These are phyloP conservation scores for Rhynchotus rufescens DNA, from an alignment of 2,797 vertebrate species.

Conservation along the genomic window DNA sequence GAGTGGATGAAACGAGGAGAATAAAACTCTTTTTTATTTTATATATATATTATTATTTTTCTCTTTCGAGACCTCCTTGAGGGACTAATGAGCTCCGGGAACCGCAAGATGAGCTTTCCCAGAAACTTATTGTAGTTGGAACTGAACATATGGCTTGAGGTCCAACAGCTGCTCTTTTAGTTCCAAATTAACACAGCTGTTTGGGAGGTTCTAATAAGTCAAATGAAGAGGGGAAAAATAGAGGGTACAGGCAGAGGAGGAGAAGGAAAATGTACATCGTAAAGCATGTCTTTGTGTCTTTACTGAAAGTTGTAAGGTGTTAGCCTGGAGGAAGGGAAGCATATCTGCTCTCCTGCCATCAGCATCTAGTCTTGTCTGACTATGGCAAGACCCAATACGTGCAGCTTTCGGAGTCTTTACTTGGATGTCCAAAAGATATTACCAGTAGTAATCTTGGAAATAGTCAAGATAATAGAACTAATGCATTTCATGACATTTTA, in stretches of 20 bases:
- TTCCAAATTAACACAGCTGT: slow-evolving; percentile 26
- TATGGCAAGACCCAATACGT: not conserved
- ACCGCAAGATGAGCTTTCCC: slow-evolving; percentile 1
- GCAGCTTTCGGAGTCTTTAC: not conserved
- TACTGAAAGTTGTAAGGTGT: not conserved
- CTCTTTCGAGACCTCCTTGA: not conserved
- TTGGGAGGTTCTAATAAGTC: not conserved
- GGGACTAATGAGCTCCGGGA: not conserved
- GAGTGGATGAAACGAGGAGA: not conserved
- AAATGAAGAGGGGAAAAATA: not conserved
- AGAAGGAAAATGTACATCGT: not conserved
- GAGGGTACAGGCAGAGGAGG: not conserved
- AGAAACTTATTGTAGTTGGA: not conserved
- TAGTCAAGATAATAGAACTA: not conserved
- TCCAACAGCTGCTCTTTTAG: slow-evolving; percentile 36
- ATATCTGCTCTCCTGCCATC: not conserved
- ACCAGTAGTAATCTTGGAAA: not conserved
- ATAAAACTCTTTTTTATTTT: not conserved
- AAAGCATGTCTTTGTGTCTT: not conserved
- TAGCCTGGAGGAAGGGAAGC: not conserved
- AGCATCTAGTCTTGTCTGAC: not conserved
- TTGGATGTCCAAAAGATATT: not conserved
- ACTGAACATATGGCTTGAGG: slow-evolving; percentile 32
- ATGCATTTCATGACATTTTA: not conserved
- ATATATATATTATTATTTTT: not conserved